A percentile compares a stretch with the other conserved stretches of the same genome.
Conservation (phyloP, 2,797 vertebrate genomes). For the Anguilla megastoma region DNA sequence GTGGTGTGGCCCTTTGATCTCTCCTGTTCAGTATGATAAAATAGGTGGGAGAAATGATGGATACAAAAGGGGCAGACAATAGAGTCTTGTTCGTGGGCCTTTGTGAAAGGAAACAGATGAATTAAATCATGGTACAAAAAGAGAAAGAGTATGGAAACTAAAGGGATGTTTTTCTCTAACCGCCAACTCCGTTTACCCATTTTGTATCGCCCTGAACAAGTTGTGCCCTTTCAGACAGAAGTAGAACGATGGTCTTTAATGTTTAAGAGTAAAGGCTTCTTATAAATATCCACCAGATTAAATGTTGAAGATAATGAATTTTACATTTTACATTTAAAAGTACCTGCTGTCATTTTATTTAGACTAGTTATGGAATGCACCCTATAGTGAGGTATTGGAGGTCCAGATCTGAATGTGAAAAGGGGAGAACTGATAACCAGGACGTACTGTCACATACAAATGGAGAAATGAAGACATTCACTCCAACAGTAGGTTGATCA, state of each 20-base stretch:
- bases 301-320: not conserved
- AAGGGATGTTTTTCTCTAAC: not conserved
- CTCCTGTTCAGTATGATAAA: constrained; percentile 40
- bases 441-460: not conserved
- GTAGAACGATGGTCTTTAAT: not conserved
- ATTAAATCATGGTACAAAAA: constrained; percentile 40
- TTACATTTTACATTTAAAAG: not conserved
- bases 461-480: not conserved
- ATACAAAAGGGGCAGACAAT: constrained; percentile 39
- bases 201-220: not conserved
- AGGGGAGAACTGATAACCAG: not conserved
- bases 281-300: not conserved
- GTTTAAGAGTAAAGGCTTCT: not conserved
- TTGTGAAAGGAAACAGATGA: constrained; percentile 38
- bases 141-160: too few species aligned
- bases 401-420: not conserved
- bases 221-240: not conserved
- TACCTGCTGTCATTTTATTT: not conserved
- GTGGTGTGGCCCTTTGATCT: constrained; percentile 42
- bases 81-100: constrained; percentile 42
- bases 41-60: constrained; percentile 45
- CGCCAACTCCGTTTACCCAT: not conserved
- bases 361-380: not conserved
- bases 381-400: not conserved
- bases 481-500: not conserved